A percentile compares a stretch with the other conserved stretches of the same genome.
Conservation (phyloP, 2,888 invertebrate species). For the Oxycera nigricornis region DNA sequence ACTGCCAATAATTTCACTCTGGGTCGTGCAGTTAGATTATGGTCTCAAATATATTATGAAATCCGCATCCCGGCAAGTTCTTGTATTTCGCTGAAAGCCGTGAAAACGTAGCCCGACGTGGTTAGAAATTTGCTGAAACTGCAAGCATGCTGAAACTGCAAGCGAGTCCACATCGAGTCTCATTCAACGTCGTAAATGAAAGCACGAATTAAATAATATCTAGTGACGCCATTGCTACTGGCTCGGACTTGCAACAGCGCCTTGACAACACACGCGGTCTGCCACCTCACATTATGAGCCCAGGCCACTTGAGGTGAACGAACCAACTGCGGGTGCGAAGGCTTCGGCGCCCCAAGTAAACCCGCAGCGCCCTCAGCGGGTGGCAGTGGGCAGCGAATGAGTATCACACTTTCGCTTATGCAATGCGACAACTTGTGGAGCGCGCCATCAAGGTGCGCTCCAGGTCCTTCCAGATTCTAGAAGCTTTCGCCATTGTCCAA, state of each 20-base stretch:
- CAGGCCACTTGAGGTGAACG: conserved; percentile 16
- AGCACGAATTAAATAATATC: not conserved
- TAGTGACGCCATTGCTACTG: conserved; percentile 16
- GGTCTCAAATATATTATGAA: not conserved
- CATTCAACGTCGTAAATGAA: conserved; percentile 9
- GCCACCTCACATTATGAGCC: not conserved
- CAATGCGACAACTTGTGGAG: not conserved
- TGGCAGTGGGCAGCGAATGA: not conserved
- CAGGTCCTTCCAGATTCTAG: not conserved
- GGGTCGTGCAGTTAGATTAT: too few relatives aligned
- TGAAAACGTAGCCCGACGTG: not conserved
- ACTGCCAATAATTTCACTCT: too few relatives aligned
- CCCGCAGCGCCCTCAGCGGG: not conserved
- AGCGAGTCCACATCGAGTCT: not conserved
- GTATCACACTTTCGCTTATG: conserved; percentile 16
- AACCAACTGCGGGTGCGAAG: conserved; percentile 15
- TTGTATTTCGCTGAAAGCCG: conserved; percentile 12
- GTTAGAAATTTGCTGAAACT: conserved; percentile 8
- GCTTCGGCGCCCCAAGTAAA: not conserved
- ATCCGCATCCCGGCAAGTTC: not conserved
- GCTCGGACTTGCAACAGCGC: not conserved
- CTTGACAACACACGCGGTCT: not conserved
- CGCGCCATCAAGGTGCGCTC: not conserved
- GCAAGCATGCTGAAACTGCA: not conserved
- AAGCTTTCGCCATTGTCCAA: conserved; percentile 26